Base-by-base conservation (phyloP, 2,888 invertebrate genomes). In the Idaea biselata region DNA sequence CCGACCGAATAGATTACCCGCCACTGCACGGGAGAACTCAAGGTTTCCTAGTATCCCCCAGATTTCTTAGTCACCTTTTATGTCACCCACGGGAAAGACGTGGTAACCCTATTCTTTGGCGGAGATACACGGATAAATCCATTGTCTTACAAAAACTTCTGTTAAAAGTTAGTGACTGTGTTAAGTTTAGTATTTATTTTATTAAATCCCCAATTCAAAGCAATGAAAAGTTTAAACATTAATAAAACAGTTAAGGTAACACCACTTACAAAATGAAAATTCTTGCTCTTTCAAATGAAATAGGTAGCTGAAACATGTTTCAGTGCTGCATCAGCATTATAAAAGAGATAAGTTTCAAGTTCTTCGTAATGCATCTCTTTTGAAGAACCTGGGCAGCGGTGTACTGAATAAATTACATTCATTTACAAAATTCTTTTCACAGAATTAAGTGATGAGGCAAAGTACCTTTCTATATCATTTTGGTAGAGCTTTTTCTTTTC, bases 361-460 rank as follows among this genome's bases (percentile, higher is more conserved):
- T 58, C 33, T 60, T 44, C 58, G 60, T 60, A 67, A 65, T 64
- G 65, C 63, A 65, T 66, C 63, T 66, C 61, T 63, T 63, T 68
- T 32, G 58, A 61, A 18, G 54, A 66, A 65, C 33, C 62, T 58
- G 1, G 44, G 3, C 25, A 3, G 25, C 5, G 25, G 25, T 8
- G 44, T 44, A 44, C 44, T 7, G 44, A 44, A 44, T 44, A 44
- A 4, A 44, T 44, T 44, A 8, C 44, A 44, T 44, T 44, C 14
- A 44, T 14, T 44, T 44, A n/a, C 11, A 44, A 14, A 63, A 25
- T 64, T 67, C 55, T 18, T 63, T 66, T 60, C 17, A 68, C 57
- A 58, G 44, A 62, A 61, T 63, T 33, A 7, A 33, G 33, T 6
- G 14, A 33, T 11, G 14, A 33, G 7, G 14, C 33, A 7, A 33